These are phyloP conservation scores for Limnephilus auricula DNA, from an alignment of 2,888 invertebrate species.

Conservation along the genomic window DNA sequence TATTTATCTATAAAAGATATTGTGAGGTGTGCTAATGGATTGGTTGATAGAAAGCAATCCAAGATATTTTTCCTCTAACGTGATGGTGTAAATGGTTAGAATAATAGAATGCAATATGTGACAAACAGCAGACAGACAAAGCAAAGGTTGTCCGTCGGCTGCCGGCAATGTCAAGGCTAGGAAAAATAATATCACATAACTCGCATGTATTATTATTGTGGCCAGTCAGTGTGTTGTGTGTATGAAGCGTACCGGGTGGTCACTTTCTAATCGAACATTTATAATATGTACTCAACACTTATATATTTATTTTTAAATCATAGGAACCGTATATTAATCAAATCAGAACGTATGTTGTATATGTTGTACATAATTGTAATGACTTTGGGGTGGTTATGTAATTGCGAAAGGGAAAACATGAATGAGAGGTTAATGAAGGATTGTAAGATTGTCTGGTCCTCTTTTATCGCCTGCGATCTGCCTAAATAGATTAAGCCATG, in stretches of 20 bases:
- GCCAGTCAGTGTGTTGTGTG: background rate
- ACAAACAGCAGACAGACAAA: background rate
- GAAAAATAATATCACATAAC: background rate
- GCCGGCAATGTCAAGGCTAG: slow-evolving; percentile 27
- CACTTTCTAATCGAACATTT: background rate
- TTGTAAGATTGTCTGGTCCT: too few species aligned
- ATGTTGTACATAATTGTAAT: too few species aligned
- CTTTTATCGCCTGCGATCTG: too few species aligned
- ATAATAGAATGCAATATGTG: background rate
- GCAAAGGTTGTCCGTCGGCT: slow-evolving; percentile 3
- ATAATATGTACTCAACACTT: background rate
- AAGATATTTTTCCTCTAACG: background rate
- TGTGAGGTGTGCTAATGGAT: too few species aligned
- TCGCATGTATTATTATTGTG: background rate
- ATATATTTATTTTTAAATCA: background rate
- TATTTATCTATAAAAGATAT: too few species aligned
- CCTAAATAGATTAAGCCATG: too few species aligned
- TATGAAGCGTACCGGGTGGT: background rate
- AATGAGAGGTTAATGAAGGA: too few species aligned
- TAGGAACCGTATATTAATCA: background rate
- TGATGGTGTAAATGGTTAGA: background rate
- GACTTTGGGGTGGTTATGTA: too few species aligned
- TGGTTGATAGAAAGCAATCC: background rate
- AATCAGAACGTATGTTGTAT: background rate
- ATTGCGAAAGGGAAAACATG: too few species aligned